These are phyloP conservation scores for Sorex araneus DNA, from an alignment of 2,113 vertebrate species.

Conservation along the genomic window DNA sequence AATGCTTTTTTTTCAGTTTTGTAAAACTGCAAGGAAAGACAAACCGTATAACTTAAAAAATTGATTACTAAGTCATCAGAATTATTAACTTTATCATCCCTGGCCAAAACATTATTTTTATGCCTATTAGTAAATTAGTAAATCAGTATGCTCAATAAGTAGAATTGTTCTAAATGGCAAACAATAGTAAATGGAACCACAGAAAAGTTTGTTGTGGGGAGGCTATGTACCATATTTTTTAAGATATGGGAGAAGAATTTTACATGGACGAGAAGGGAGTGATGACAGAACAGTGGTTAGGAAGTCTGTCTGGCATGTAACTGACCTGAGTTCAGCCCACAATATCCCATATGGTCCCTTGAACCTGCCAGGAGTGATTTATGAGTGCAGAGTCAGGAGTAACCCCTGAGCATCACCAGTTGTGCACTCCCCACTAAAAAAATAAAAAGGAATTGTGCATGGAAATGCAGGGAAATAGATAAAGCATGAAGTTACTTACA, in stretches of 20 bases:
- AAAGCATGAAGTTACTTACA: background rate
- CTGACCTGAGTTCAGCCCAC: too few relatives aligned
- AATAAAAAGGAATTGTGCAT: background rate
- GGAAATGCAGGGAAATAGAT: background rate
- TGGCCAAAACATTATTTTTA: background rate
- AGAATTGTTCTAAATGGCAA: background rate
- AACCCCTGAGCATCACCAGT: too few relatives aligned
- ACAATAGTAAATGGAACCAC: background rate
- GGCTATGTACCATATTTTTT: background rate
- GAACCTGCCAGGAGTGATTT: too few relatives aligned
- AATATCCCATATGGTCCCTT: too few relatives aligned
- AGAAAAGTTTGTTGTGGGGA: background rate
- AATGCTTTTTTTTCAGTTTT: constrained; percentile 28
- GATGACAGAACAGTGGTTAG: too few relatives aligned
- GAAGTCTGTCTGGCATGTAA: too few relatives aligned
- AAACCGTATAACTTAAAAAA: background rate
- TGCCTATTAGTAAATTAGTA: background rate
- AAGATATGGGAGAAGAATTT: background rate
- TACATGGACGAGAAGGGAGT: background rate
- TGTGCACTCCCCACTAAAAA: too few relatives aligned
- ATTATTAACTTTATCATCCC: background rate
- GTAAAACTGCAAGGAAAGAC: constrained; percentile 6
- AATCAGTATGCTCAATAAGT: background rate
- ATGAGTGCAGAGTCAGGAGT: too few relatives aligned
- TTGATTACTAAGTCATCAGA: background rate